These are phyloP conservation scores for Muscina levida DNA, from an alignment of 2,888 invertebrate species.

Conservation along the genomic window DNA sequence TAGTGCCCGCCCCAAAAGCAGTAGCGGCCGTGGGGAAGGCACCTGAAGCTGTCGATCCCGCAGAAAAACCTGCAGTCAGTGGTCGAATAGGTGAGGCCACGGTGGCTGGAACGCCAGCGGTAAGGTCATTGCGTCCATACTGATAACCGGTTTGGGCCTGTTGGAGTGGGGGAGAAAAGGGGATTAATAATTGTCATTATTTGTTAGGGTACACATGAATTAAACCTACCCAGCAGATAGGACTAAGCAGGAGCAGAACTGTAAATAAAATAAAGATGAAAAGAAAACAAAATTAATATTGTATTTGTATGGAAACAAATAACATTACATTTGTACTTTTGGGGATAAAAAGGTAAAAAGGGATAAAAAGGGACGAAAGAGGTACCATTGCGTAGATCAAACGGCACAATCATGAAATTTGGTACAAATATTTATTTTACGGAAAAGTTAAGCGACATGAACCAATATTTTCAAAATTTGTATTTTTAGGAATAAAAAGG, in stretches of 20 bases:
- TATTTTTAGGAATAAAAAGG: too few species aligned
- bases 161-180: constrained; percentile 39
- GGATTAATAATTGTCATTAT: background rate
- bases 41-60: constrained; percentile 47
- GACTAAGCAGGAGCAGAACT: constrained; percentile 70
- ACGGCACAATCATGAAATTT: too few species aligned
- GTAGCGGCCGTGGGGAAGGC: constrained; percentile 72
- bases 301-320: too few species aligned
- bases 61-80: constrained; percentile 38
- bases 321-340: too few species aligned
- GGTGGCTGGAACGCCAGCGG: constrained; percentile 70
- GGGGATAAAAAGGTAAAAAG: too few species aligned
- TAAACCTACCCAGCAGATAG: constrained; percentile 69
- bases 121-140: constrained; percentile 86
- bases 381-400: too few species aligned
- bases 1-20: constrained; percentile 58
- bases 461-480: too few species aligned
- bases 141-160: constrained; percentile 88
- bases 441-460: too few species aligned
- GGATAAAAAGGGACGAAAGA: too few species aligned
- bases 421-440: too few species aligned
- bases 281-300: constrained; percentile 13
- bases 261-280: constrained; percentile 52
- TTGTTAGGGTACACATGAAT: background rate
- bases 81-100: constrained; percentile 66